Conservation (phyloP, 2,797 vertebrate genomes). For the Onychomys leucogaster region DNA sequence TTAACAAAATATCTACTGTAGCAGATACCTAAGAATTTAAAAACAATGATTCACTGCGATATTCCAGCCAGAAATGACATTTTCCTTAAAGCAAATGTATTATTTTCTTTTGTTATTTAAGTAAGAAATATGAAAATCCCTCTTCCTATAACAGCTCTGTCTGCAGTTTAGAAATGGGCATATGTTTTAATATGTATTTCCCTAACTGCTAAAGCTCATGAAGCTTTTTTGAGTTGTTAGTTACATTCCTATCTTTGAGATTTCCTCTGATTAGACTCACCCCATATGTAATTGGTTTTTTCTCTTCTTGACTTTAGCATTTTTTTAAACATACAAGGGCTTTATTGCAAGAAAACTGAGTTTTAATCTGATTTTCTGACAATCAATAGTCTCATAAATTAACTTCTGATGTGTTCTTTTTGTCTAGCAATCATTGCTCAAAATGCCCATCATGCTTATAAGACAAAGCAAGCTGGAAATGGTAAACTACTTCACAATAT, state of each 20-base stretch:
- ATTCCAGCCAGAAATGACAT: neutral
- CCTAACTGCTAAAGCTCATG: neutral
- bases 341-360: neutral
- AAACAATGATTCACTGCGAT: neutral
- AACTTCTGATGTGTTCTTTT: slow-evolving; percentile 30
- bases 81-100: neutral
- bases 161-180: neutral
- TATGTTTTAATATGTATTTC: neutral
- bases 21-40: neutral
- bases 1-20: neutral
- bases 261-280: neutral
- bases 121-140: neutral
- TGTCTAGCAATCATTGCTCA: neutral
- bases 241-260: neutral
- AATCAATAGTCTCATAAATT: slow-evolving; percentile 21
- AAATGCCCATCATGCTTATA: neutral
- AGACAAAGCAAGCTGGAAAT: slow-evolving; percentile 48
- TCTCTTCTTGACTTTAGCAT: neutral
- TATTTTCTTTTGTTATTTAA: neutral
- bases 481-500: slow-evolving; percentile 28
- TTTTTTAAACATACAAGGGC: neutral
- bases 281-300: neutral
- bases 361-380: too few relatives aligned
- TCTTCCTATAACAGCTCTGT: neutral
- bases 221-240: neutral